Evolutionary conservation across 2,113 vertebrate genomes (phyloP), one percentile per base, ranked within the genome.

Genomic region (Triplophysa siluroides): DNA sequence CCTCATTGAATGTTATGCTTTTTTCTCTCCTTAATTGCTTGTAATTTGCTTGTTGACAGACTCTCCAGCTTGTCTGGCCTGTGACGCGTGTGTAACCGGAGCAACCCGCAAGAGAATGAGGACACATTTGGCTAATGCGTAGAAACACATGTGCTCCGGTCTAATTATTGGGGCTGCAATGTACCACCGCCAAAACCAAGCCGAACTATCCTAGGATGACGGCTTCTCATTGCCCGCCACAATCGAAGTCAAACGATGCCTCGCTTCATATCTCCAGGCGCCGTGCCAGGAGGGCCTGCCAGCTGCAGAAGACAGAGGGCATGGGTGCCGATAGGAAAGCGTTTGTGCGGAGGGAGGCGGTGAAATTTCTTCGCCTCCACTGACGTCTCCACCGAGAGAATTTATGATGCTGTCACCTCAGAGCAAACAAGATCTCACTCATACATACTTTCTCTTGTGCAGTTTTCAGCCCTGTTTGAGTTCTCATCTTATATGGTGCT

Each of bases 1-100:
- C 82, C 85, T 81, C 86, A 86, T 90, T 92, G 86, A 92, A 91
- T 90, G 91, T 93, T 93, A 91, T 92, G 91, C 89, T 88, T 92
- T 88, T 92, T 89, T 86, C 89, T 90, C 87, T 71, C 84, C 24
- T 88, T 92, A 93, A 94, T 92, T 89, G 92, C 87, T 89, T 82
- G 92, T 91, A 87, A 91, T 90, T 88, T 92, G 81, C 88, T 81
- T 83, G 85, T 83, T 86, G 91, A 91, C 91, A 92, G 64, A 13
- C 93, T 93, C 91, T 87, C 89, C 33, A 90, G 90, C 90, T 92
- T 89, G 84, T 90, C 87, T 89, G 78, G 86, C 86, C 92, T 83
- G 90, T 91, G 82, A 90, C 70, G 82, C 79, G 7, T 13, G 76
- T 92, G 91, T 93, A 94, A 94, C 84, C 81, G 26, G 90, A 93